Base-by-base conservation (phyloP, 2,113 vertebrate species). In the Polyodon spathula region DNA sequence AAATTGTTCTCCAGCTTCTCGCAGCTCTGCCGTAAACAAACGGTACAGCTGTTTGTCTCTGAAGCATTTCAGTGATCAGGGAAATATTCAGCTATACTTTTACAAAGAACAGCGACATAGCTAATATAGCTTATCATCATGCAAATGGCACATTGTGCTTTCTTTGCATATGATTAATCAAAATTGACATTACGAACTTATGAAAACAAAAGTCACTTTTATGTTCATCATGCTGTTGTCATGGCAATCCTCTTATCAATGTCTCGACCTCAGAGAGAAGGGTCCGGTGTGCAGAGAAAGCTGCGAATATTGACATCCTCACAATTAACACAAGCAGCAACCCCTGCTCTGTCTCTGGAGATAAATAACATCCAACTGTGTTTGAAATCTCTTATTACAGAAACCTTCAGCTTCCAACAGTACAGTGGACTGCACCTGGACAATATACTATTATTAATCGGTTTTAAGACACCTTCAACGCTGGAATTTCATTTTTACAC, bases 1-100 rank as follows among this genome's bases (percentile, higher is more conserved):
- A 95, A 99, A 92, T 98, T 97, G 88, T 97, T 94, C 80, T 97
- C 91, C 52, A 93, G 85, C 76, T 85, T 88, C 72, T 89, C 81
- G 59, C 90, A 91, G 62, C 75, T 81, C 92, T 92, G 75, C 59
- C 78, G 83, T 69, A 79, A 66, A 79, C n/a, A 17, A 58, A 73
- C 71, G 58, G 73, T 65, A 76, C 40, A n/a, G 62, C 61, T 16
- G 63, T 75, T 63, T 78, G 58, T 62, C 17, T 61, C 65, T 62
- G 58, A 74, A 66, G 52, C 51, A 66, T 56, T 66, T 66, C 51
- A 68, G 73, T 63, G 63, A 59, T 76, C 50, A 59, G 54, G 48
- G 66, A 70, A 57, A 71, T 74, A 73, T 60, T 40, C 43, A 50
- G 63, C 42, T 73, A 72, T 64, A 62, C 46, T 67, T 58, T 61